Conservation (phyloP, 2,113 vertebrate species). For the Cyanoramphus novaezelandiae region DNA sequence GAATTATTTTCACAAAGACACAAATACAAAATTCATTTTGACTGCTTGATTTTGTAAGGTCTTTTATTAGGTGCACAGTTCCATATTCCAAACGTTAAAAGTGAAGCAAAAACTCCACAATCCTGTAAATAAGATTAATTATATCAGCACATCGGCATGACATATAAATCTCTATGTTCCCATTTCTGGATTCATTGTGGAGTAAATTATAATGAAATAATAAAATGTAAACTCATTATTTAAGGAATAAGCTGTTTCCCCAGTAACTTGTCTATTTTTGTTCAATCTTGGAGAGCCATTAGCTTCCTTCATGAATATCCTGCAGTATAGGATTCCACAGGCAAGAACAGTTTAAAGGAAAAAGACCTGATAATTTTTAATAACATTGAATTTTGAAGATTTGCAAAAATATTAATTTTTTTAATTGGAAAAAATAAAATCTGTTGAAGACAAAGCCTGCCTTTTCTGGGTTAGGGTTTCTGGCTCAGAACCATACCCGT, state of each 20-base stretch:
- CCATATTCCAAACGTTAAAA: background rate
- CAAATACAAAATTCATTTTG: background rate
- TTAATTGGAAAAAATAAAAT: background rate
- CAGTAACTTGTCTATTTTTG: background rate
- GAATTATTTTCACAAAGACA: background rate
- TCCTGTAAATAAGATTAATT: background rate
- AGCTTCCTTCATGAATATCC: background rate
- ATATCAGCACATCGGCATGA: background rate
- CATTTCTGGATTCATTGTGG: background rate
- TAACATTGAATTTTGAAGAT: background rate
- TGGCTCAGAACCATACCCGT: background rate
- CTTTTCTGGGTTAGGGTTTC: background rate
- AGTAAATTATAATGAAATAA: background rate
- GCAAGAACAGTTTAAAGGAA: background rate
- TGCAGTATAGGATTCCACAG: background rate
- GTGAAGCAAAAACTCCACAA: fast-evolving
- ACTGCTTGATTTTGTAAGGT: background rate
- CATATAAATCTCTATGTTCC: background rate
- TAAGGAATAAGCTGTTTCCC: background rate
- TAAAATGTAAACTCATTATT: background rate
- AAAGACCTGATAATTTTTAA: background rate
- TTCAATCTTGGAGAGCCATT: background rate
- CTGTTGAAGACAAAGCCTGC: background rate
- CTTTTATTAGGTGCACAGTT: background rate
- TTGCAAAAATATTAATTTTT: background rate